A percentile compares a stretch with the other conserved stretches of the same genome.
These are phyloP conservation scores for Actenoides lindsayi DNA, from an alignment of 2,113 vertebrate genomes.

Conservation along the genomic window DNA sequence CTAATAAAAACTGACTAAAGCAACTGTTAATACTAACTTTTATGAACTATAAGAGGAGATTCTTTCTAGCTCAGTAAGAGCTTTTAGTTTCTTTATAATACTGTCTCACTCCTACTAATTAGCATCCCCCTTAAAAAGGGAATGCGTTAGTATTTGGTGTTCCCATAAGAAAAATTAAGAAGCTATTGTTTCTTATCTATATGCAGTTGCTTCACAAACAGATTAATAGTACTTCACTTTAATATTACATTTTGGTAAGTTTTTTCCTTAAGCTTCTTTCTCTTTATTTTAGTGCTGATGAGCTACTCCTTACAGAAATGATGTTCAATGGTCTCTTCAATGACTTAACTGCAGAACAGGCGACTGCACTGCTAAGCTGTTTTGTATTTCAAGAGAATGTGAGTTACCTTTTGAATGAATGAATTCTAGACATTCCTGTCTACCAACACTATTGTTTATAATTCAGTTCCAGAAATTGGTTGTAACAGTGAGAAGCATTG, in stretches of 20 bases:
- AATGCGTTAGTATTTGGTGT: neutral
- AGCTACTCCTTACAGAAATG: constrained; percentile 97
- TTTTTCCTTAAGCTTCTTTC: neutral
- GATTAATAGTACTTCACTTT: neutral
- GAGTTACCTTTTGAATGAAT: constrained; percentile 7
- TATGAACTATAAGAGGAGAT: neutral
- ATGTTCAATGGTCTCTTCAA: constrained; percentile 98
- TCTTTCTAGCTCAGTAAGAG: neutral
- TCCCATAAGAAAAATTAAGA: neutral
- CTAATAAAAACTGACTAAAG: neutral
- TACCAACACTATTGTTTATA: neutral
- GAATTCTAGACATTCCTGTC: neutral
- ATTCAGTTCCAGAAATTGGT: neutral
- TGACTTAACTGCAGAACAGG: constrained; percentile 91
- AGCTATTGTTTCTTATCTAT: neutral
- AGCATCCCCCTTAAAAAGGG: neutral
- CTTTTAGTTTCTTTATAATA: neutral
- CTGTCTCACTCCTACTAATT: neutral
- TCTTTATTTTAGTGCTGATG: constrained; percentile 84
- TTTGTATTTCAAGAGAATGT: constrained; percentile 99
- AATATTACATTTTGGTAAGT: neutral
- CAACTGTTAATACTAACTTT: neutral
- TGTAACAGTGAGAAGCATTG: neutral
- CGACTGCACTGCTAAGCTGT: constrained; percentile 92
- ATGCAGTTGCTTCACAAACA: neutral